These are phyloP conservation scores for Ennomos quercinarius DNA, from an alignment of 2,888 invertebrate genomes.

Conservation along the genomic window DNA sequence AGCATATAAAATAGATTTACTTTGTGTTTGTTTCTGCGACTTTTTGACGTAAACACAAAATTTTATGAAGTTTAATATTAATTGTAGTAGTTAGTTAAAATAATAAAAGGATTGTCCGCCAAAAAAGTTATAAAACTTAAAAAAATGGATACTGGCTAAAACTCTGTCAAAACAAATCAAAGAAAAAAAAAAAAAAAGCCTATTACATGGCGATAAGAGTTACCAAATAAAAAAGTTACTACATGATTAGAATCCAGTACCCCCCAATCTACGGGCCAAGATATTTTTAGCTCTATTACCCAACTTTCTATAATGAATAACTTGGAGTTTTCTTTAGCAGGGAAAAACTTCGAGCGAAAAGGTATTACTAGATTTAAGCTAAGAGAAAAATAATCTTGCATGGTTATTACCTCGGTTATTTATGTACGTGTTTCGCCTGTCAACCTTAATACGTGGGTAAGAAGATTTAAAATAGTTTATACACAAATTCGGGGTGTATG, in stretches of 20 bases:
- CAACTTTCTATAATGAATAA: slow-evolving; percentile 22
- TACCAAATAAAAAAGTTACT: no score
- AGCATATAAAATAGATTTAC: no score
- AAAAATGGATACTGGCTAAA: no score
- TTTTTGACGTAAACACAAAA: no score
- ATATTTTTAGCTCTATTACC: slow-evolving; percentile 5
- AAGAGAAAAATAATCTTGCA: slow-evolving; percentile 18
- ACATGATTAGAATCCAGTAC: not conserved
- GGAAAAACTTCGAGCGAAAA: slow-evolving; percentile 11
- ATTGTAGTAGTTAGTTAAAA: no score
- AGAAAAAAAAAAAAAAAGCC: no score
- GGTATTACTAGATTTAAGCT: slow-evolving; percentile 14
- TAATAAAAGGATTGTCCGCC: no score
- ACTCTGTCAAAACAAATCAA: no score
- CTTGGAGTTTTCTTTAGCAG: slow-evolving; percentile 11
- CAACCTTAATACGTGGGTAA: slow-evolving; percentile 19
- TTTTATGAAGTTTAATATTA: no score
- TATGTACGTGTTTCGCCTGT: slow-evolving; percentile 20
- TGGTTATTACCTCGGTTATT: slow-evolving; percentile 7
- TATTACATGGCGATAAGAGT: no score
- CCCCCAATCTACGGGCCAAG: not conserved
- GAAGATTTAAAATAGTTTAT: slow-evolving; percentile 21
- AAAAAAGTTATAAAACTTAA: no score
- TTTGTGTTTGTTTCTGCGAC: no score
- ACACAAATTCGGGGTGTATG: slow-evolving; percentile 11